Evolutionary conservation across 2,888 invertebrate genomes (phyloP).

Genomic region (Lithophane leautieri): DNA sequence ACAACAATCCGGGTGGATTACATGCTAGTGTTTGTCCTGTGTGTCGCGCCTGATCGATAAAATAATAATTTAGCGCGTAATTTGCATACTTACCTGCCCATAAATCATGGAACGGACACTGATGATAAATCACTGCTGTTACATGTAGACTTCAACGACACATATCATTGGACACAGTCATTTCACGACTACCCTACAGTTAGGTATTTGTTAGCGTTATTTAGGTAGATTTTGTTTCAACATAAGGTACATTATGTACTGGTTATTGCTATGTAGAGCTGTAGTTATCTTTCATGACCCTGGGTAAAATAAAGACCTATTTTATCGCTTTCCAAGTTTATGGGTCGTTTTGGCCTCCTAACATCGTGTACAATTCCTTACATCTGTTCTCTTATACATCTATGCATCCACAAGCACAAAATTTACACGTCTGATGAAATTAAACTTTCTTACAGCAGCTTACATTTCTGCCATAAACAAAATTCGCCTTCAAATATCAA

Average conservation of each 20-base stretch:
- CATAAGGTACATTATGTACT: background rate
- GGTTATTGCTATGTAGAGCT: background rate
- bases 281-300: background rate
- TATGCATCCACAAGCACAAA: background rate
- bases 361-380: background rate
- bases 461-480: background rate
- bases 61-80: constrained; percentile 72
- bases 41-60: constrained; percentile 74
- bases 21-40: constrained; percentile 83
- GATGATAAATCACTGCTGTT: constrained; percentile 39
- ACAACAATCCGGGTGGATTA: constrained; percentile 86
- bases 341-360: background rate
- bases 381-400: background rate
- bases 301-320: background rate
- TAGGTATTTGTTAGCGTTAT: constrained; percentile 14
- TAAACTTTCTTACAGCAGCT: background rate
- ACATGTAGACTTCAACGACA: constrained; percentile 24
- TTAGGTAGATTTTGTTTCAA: constrained; percentile 15
- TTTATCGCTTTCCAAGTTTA: background rate
- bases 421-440: background rate
- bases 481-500: constrained; percentile 73
- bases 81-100: constrained; percentile 65
- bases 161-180: constrained; percentile 14
- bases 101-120: constrained; percentile 47
- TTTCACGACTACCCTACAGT: constrained; percentile 11